Evolutionary conservation across 2,797 vertebrate genomes (phyloP).

Genomic region (Melanotaenia nigrans): DNA sequence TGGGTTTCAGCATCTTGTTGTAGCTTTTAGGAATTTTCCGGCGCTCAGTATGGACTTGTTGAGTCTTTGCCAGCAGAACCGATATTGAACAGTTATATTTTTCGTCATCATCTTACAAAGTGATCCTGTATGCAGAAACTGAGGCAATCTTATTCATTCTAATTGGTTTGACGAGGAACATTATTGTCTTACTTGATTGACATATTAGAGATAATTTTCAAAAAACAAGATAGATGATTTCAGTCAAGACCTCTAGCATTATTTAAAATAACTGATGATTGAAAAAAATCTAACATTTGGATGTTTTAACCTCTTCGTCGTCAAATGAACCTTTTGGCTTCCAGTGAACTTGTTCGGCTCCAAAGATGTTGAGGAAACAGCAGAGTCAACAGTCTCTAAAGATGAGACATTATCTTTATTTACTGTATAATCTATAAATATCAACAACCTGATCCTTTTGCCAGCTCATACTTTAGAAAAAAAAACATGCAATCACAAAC

Average conservation of each 20-base stretch:
- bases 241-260: neutral
- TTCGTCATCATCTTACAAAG: constrained; percentile 35
- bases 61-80: constrained; percentile 45
- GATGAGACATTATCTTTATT: constrained; percentile 17
- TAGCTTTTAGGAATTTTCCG: constrained; percentile 54
- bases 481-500: neutral
- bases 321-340: neutral
- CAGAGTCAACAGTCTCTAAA: constrained; percentile 29
- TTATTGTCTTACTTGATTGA: neutral
- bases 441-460: neutral
- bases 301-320: neutral
- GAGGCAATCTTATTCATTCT: neutral
- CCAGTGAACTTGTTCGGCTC: constrained; percentile 12
- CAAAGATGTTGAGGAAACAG: constrained; percentile 29
- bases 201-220: neutral
- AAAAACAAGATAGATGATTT: neutral
- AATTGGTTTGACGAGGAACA: neutral
- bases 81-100: constrained; percentile 42
- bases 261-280: neutral
- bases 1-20: constrained; percentile 52
- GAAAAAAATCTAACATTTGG: neutral
- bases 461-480: neutral
- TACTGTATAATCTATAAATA: constrained; percentile 15
- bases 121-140: constrained; percentile 19
- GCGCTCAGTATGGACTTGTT: constrained; percentile 34